Percentiles rank a stretch among this genome's conserved stretches.
Evolutionary conservation across 2,888 invertebrate species (phyloP).

Genomic region (Lysandra bellargus): DNA sequence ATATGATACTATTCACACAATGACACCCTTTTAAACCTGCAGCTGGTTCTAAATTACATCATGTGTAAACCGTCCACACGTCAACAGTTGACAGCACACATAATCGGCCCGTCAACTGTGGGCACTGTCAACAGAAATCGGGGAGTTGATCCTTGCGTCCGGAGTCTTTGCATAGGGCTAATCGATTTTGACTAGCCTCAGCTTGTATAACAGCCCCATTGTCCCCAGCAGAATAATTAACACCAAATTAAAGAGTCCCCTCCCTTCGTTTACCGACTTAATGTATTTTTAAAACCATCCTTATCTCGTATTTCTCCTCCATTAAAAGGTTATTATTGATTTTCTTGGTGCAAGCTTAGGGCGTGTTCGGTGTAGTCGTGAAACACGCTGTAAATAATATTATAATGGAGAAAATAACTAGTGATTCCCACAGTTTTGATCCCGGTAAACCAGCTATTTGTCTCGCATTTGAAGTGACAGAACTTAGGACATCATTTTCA

Average conservation of each 20-base stretch:
- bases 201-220: slow-evolving; percentile 49
- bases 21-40: too few relatives aligned
- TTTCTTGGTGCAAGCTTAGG: neutral
- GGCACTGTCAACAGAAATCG: slow-evolving; percentile 3
- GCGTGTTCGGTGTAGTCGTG: neutral
- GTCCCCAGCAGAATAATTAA: slow-evolving; percentile 65
- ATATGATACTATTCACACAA: too few relatives aligned
- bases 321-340: slow-evolving; percentile 12
- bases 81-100: slow-evolving; percentile 44
- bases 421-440: too few relatives aligned
- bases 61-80: slow-evolving; percentile 32
- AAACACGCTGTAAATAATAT: neutral
- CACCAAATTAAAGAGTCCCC: slow-evolving; percentile 57
- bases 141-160: slow-evolving; percentile 41
- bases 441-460: too few relatives aligned
- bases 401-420: too few relatives aligned
- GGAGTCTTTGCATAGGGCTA: slow-evolving; percentile 60
- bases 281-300: slow-evolving; percentile 51
- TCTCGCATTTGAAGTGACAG: too few relatives aligned
- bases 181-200: slow-evolving; percentile 63
- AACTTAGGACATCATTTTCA: too few relatives aligned
- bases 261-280: slow-evolving; percentile 57
- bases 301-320: neutral
- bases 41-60: neutral
- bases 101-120: slow-evolving; percentile 43